These are phyloP conservation scores for western clawed frog (Xenopus tropicalis) DNA, from an alignment of 2,113 vertebrate genomes.

Conservation along the genomic window UCB_Xtro_10.0 CM004444.2:212001-212500, in stretches of 20 bases:
- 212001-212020: background rate
- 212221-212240: slow-evolving; percentile 21
- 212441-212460: background rate
- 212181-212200: slow-evolving; percentile 45
- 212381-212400: slow-evolving; percentile 48
- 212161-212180: background rate
- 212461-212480: background rate
- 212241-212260: slow-evolving; percentile 35
- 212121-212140: background rate
- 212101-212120: background rate
- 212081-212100: slow-evolving; percentile 45
- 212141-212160: slow-evolving; percentile 48
- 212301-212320: too few relatives aligned
- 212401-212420: too few relatives aligned
- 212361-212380: background rate
- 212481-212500: background rate
- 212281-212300: slow-evolving; percentile 45
- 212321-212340: slow-evolving; percentile 46
- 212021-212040: background rate
- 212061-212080: background rate
- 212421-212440: slow-evolving; percentile 46
- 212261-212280: background rate
- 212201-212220: background rate
- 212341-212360: background rate
- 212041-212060: slow-evolving; percentile 48